Percentiles rank a stretch among this genome's conserved stretches.
Conservation (phyloP, 2,797 vertebrate genomes). For the Ataeniobius toweri region DNA sequence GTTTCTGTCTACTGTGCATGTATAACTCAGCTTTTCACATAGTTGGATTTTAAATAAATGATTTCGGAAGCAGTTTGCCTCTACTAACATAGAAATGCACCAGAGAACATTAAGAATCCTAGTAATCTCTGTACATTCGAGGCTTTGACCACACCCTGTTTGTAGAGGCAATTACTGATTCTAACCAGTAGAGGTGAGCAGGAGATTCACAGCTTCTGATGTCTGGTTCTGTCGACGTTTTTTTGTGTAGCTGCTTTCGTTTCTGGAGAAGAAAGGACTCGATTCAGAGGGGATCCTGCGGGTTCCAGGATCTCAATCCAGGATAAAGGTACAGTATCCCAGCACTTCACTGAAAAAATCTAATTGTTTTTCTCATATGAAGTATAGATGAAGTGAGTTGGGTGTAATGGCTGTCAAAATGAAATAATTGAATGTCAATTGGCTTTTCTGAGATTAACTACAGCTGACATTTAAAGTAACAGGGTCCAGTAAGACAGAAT, state of each 20-base stretch:
- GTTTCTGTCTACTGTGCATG: slow-evolving; percentile 23
- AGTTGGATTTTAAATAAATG: background rate
- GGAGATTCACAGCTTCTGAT: slow-evolving; percentile 53
- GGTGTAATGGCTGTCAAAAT: background rate
- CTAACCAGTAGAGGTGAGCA: slow-evolving; percentile 70
- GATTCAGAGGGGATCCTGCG: slow-evolving; percentile 90
- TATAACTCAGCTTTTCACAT: background rate
- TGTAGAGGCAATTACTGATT: slow-evolving; percentile 60
- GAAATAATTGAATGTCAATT: slow-evolving; percentile 14
- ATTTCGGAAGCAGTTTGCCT: background rate
- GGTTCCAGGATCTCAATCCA: slow-evolving; percentile 89
- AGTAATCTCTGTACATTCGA: slow-evolving; percentile 29
- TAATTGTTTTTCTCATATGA: background rate
- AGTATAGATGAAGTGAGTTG: background rate
- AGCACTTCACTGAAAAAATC: background rate
- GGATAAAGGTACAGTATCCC: slow-evolving; percentile 85
- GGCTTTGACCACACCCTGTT: slow-evolving; percentile 63
- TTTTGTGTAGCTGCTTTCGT: slow-evolving; percentile 84
- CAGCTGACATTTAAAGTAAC: slow-evolving; percentile 53
- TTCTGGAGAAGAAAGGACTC: slow-evolving; percentile 89
- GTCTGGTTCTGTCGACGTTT: slow-evolving; percentile 25
- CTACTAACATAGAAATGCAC: background rate
- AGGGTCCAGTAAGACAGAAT: slow-evolving; percentile 26
- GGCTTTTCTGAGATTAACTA: slow-evolving; percentile 29
- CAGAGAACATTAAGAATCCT: background rate